Evolutionary conservation across 2,888 invertebrate species (phyloP).

Genomic region (Habroteleia sp.): DNA sequence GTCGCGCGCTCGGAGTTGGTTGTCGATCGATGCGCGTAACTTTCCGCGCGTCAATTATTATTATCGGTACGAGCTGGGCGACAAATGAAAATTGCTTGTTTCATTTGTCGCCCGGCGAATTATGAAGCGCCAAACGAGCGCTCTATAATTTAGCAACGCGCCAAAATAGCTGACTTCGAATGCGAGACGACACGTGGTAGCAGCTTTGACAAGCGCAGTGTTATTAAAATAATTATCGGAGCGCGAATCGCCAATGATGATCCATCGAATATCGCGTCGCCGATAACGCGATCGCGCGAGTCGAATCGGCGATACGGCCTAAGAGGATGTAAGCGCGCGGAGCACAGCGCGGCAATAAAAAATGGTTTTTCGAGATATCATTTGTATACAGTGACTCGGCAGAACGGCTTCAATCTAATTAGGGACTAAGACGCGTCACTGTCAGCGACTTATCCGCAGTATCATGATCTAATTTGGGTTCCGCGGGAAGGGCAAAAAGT

Average conservation of each 20-base stretch:
- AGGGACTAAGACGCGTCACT: constrained; percentile 50
- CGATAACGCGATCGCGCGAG: constrained; percentile 35
- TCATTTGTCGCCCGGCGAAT: too few relatives aligned
- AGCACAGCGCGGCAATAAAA: constrained; percentile 14
- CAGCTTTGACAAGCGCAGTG: constrained; percentile 23
- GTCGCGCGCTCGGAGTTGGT: background rate
- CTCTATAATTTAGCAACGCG: too few relatives aligned
- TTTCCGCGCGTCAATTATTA: too few relatives aligned
- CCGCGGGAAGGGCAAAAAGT: constrained; percentile 10
- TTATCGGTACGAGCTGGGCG: too few relatives aligned
- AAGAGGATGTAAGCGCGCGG: constrained; percentile 41
- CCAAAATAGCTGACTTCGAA: too few relatives aligned
- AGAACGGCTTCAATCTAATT: constrained; percentile 57
- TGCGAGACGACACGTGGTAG: too few relatives aligned
- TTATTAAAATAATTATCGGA: constrained; percentile 46
- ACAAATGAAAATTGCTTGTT: too few relatives aligned
- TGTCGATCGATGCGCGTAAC: too few relatives aligned
- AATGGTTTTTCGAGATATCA: constrained; percentile 38
- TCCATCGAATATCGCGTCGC: constrained; percentile 28
- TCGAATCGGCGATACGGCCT: constrained; percentile 37
- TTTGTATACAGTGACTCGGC: constrained; percentile 60
- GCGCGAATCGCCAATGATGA: constrained; percentile 42
- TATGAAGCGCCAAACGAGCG: too few relatives aligned
- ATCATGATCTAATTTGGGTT: constrained; percentile 39
- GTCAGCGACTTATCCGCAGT: constrained; percentile 41